Conservation (phyloP, 2,113 vertebrate genomes). For the Mesocricetus auratus region DNA sequence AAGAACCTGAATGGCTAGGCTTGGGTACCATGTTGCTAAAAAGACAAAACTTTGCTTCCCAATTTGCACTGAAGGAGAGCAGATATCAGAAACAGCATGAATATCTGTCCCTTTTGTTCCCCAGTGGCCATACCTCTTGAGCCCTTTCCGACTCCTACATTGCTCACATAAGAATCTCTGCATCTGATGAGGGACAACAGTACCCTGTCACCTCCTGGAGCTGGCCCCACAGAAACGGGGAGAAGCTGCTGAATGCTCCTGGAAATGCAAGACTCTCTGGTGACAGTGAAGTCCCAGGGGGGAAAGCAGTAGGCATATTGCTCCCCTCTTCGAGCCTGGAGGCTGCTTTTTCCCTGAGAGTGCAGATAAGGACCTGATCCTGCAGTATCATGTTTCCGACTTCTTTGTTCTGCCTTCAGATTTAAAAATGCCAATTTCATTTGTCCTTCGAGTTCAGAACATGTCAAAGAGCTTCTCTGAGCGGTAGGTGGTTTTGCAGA, state of each 20-base stretch:
- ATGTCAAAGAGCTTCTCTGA: constrained; percentile 66
- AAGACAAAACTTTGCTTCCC: background rate
- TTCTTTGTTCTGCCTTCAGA: constrained; percentile 70
- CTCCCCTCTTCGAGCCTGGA: constrained; percentile 52
- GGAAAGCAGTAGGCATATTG: constrained; percentile 26
- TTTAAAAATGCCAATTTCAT: constrained; percentile 68
- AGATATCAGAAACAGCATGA: background rate
- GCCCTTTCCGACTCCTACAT: background rate
- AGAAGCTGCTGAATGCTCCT: constrained; percentile 50
- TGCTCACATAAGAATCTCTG: constrained; percentile 62
- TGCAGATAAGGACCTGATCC: constrained; percentile 65
- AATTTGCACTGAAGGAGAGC: background rate
- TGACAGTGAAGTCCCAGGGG: constrained; percentile 54
- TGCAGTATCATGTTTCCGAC: constrained; percentile 46
- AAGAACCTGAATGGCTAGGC: background rate
- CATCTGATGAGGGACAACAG: constrained; percentile 28
- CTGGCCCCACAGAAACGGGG: constrained; percentile 27
- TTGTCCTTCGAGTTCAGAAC: constrained; percentile 67
- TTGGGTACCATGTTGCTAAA: background rate
- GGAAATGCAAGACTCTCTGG: constrained; percentile 59
- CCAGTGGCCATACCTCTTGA: background rate
- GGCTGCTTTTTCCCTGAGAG: constrained; percentile 61
- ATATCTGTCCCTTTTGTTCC: constrained; percentile 18
- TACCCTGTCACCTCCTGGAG: constrained; percentile 51
- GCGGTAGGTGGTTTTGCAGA: constrained; percentile 64